phyloP scores from a whole-genome alignment of 2,113 vertebrate genomes.

The Bettongia penicillata region DNA sequence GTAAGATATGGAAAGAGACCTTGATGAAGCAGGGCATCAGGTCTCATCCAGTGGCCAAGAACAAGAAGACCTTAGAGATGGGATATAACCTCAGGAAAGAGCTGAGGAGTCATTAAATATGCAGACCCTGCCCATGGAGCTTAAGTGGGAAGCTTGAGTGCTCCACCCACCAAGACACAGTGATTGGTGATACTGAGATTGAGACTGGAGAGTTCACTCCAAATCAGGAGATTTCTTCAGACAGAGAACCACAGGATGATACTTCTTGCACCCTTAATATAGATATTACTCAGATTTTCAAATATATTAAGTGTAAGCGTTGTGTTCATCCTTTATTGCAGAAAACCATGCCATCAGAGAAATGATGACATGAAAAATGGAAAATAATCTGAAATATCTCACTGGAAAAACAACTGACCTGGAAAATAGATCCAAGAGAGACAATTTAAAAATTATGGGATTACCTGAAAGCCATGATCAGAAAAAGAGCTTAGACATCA shows the following conservation, averaged over 20 bases:
- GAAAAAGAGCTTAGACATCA: too few species aligned
- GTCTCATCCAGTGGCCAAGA: conserved; percentile 48
- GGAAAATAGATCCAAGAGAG: too few species aligned
- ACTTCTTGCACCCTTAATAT: background rate
- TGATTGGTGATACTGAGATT: conserved; percentile 41
- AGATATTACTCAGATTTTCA: background rate
- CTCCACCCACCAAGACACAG: background rate
- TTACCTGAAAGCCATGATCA: too few species aligned
- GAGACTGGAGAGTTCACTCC: conserved; percentile 43
- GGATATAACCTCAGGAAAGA: background rate
- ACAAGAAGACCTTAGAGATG: background rate
- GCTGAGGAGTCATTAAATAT: background rate
- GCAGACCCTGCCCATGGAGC: background rate
- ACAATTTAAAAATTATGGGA: too few species aligned
- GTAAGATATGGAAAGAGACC: conserved; percentile 77
- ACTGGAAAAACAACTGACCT: too few species aligned
- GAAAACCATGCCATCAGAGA: too few species aligned
- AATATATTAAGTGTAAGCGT: conserved; percentile 18
- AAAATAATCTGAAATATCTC: too few species aligned
- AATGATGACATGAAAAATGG: too few species aligned
- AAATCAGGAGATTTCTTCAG: conserved; percentile 16
- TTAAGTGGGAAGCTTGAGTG: background rate
- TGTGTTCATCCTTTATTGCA: too few species aligned
- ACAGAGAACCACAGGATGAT: background rate
- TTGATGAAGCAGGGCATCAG: conserved; percentile 75